Base-by-base conservation (phyloP, 2,113 vertebrate genomes). In the Jaculus jaculus region DNA sequence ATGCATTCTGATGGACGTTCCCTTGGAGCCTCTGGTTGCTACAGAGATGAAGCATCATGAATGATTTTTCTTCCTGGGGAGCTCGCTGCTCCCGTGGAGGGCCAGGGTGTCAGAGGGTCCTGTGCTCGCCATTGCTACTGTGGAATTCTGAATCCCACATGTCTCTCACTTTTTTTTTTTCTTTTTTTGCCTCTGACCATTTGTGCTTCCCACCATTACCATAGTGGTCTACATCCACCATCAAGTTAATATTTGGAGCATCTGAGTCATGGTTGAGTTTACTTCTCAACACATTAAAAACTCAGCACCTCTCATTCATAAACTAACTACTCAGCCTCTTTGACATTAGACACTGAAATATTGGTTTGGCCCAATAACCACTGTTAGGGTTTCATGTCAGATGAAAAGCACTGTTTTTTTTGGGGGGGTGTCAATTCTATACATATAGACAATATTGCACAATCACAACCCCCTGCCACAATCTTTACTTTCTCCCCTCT, bases 61-160 rank as follows among this genome's bases (percentile, higher is more conserved):
- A 88, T 83, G 13, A 0, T 54, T 54, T 15, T 54, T 13, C 1
- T 51, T 63, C 20, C 78, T 28, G 15, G 83, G 34, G 18, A 10
- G 51, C 4, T 47, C 65, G 4, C 18, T 37, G 9, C 12, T 7
- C 5, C 5, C 37, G 37, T 32, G 20, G 24, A 84, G 7, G 24
- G 16, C 1, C 47, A 20, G 3, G 11, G 6, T 20, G 32, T 5
- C 24, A 37, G 20, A 3, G 3, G 7, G 5, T 20, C 12, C 18
- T 83, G 20, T 24, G 20, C 30, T 47, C 13, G 34, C 32, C 32
- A 71, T 11, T 21, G 17, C 12, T 72, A 30, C 8, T 10, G 16
- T 75, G 12, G 23, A 28, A 89, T 39, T 89, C 10, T 86, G 42
- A 34, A 63, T 8, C n/a, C n/a, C n/a, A 32, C 65, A 23, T 1